phyloP scores from a whole-genome alignment of 1,140 invertebrate species.

The Drosophila dunni region DNA sequence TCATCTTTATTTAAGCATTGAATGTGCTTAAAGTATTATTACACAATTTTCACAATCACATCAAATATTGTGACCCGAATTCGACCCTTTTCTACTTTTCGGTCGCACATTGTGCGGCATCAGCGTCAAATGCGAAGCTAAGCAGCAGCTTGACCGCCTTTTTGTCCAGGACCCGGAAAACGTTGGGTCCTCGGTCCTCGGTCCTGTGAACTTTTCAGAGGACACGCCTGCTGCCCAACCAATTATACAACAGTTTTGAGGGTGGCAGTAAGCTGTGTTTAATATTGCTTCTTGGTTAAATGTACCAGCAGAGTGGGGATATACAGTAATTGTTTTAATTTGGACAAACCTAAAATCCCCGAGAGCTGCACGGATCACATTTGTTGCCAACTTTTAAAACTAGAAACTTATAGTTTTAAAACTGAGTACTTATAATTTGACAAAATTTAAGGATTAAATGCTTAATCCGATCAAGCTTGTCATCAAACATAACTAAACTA shows the following conservation, averaged over 20 bases:
- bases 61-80: slow-evolving; percentile 35
- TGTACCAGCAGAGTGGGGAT: no score
- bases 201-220: slow-evolving; percentile 2
- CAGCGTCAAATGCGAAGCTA: slow-evolving; percentile 39
- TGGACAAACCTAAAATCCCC: no score
- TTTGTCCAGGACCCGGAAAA: neutral
- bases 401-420: no score
- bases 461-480: no score
- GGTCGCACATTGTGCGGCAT: slow-evolving; percentile 26
- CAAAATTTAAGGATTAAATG: no score
- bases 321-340: no score
- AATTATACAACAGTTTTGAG: slow-evolving; percentile 38
- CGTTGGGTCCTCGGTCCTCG: neutral
- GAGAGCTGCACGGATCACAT: no score
- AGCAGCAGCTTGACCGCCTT: slow-evolving; percentile 54
- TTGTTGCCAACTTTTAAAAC: no score
- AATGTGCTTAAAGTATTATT: slow-evolving; percentile 69
- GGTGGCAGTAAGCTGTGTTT: slow-evolving; percentile 54
- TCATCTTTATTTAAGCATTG: slow-evolving; percentile 43
- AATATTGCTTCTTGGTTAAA: slow-evolving; percentile 46
- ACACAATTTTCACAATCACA: slow-evolving; percentile 62
- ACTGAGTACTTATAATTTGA: no score
- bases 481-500: no score
- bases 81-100: slow-evolving; percentile 59
- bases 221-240: slow-evolving; percentile 15